Percentiles rank a stretch among this genome's conserved stretches.
Conservation (phyloP, 2,113 vertebrate species). For the Lasiurus cinereus region DNA sequence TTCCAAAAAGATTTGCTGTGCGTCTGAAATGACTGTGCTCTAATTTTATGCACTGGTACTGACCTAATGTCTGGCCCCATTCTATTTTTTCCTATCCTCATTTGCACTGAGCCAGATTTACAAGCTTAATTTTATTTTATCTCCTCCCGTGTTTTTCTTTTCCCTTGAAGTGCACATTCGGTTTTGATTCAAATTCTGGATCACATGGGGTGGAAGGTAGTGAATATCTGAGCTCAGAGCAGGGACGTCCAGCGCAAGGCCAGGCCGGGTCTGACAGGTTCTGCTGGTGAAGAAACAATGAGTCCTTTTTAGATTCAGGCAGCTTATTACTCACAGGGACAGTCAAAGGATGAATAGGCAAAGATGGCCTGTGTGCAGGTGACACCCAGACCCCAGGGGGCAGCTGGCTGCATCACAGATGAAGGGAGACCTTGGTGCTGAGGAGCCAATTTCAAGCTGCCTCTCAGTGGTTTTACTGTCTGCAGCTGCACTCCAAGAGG, state of each 20-base stretch:
- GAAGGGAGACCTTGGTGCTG: background rate
- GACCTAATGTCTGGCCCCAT: background rate
- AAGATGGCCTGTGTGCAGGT: background rate
- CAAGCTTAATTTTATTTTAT: background rate
- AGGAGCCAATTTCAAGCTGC: background rate
- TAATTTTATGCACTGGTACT: background rate
- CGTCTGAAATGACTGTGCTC: background rate
- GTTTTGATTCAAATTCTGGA: background rate
- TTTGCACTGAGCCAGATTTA: background rate
- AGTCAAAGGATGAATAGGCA: background rate
- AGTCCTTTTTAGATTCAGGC: background rate
- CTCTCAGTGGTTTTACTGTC: background rate
- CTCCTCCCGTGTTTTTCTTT: background rate
- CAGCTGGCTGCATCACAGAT: no score
- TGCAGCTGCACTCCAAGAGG: background rate
- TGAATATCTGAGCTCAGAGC: background rate
- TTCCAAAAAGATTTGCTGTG: background rate
- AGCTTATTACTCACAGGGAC: accelerated
- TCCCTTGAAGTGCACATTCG: background rate
- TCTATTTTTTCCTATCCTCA: background rate
- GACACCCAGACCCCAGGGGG: background rate
- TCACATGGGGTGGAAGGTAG: accelerated
- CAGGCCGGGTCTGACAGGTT: background rate
- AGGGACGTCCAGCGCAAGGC: accelerated
- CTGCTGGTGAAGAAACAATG: accelerated